Conservation (phyloP, 2,888 invertebrate species). For the Dioctria rufipes region DNA sequence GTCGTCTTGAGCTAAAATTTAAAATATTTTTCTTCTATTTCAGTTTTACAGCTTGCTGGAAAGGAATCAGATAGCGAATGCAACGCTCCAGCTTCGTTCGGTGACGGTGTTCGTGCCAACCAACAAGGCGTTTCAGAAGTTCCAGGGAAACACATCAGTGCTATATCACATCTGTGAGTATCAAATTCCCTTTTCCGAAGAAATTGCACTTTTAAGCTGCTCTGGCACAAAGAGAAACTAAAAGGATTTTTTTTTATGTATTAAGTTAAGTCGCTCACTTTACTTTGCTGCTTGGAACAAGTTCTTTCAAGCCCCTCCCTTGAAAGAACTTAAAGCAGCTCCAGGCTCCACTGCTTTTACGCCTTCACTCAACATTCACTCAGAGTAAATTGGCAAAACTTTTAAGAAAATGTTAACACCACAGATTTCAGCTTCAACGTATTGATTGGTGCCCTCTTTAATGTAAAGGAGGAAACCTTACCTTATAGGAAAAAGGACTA, state of each 20-base stretch:
- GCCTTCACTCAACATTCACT: no score
- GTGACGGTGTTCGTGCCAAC: slow-evolving; percentile 92
- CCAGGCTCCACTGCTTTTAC: no score
- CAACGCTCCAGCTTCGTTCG: slow-evolving; percentile 80
- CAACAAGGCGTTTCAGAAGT: slow-evolving; percentile 87
- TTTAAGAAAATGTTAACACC: no score
- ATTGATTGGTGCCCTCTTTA: background rate
- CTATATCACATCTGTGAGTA: slow-evolving; percentile 89
- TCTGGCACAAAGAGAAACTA: background rate
- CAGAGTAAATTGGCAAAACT: no score
- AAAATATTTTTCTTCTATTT: slow-evolving; percentile 70
- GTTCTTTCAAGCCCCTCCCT: background rate
- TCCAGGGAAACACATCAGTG: slow-evolving; percentile 75
- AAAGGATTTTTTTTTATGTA: background rate
- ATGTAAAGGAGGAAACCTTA: background rate
- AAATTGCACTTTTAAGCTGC: slow-evolving; percentile 10
- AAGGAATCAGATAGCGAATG: slow-evolving; percentile 81
- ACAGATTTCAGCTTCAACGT: no score
- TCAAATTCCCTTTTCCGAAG: background rate
- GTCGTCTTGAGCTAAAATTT: background rate
- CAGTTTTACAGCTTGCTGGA: slow-evolving; percentile 87
- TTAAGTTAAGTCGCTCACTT: background rate
- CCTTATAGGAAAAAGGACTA: background rate
- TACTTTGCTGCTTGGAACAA: background rate
- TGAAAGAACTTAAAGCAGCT: no score